These are phyloP conservation scores for Lanius ludovicianus DNA, from an alignment of 2,113 vertebrate genomes.

Conservation along the genomic window DNA sequence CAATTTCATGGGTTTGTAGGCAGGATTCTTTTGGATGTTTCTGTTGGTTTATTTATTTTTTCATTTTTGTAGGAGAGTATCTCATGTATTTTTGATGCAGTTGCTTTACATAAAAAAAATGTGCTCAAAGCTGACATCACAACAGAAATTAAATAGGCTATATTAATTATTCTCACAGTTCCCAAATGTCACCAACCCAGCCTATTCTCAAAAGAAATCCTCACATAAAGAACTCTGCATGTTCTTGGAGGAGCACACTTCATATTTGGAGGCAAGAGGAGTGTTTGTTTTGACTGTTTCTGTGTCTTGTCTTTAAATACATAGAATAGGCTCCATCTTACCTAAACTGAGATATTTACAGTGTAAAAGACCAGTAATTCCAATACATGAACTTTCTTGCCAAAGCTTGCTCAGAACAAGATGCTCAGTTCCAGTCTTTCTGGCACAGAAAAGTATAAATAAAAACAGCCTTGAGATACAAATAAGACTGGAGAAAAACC, in stretches of 20 bases:
- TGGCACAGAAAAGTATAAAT: not conserved
- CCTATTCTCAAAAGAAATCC: not conserved
- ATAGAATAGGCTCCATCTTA: not conserved
- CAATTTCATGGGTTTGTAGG: not conserved
- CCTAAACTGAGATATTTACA: not conserved
- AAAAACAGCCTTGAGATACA: not conserved
- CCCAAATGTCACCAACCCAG: not conserved
- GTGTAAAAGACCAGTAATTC: not conserved
- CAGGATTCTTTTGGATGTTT: not conserved
- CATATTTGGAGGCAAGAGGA: accelerated
- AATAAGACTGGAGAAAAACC: not conserved
- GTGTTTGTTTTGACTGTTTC: not conserved
- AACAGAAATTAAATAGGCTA: not conserved
- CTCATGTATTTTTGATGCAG: not conserved
- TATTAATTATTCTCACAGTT: not conserved
- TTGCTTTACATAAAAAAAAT: not conserved
- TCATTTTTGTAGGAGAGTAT: not conserved
- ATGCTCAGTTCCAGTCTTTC: not conserved
- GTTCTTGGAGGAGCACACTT: not conserved
- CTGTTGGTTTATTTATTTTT: not conserved
- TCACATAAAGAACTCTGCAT: not conserved
- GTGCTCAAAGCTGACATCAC: not conserved
- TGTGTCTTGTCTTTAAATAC: not conserved
- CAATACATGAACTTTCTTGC: not conserved
- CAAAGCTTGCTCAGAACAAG: not conserved